Evolutionary conservation across 1,140 invertebrate species (phyloP), one percentile per base, ranked within the genome.

Genomic region (Tigriopus japonicus): DNA sequence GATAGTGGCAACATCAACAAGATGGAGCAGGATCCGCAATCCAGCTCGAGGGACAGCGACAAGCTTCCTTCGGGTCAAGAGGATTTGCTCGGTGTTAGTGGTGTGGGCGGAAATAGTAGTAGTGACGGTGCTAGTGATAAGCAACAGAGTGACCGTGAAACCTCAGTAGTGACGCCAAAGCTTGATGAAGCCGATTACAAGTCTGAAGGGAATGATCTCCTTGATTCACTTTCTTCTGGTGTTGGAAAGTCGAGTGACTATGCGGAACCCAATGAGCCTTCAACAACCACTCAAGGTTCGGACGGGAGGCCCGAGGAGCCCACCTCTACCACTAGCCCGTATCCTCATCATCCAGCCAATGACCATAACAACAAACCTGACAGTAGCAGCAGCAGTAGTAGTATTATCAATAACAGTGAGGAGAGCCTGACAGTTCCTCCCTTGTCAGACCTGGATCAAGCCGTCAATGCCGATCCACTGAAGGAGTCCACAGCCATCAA

Each of bases 101-200:
- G 15, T 51, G 28, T 2, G 7, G n/a, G n/a, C n/a, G n/a, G 42
- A 13, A 43, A n/a, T 43, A 51, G 14, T 21, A 54, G 14, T 54
- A 54, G 52, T 54, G 35, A 54, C 19, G 19, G 19, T 54, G 52
- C 21, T 23, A 54, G 21, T 28, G 35, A 54, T 54, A 28, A 54
- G n/a, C 52, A 54, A 54, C 55, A 58, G 40, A 28, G 28, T 42
- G 55, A 58, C 28, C 13, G 55, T 41, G 55, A 58, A 21, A 54
- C 52, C 28, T 58, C 55, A 35, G 41, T 58, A 14, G 55, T 58
- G 15, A 58, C 55, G 14, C 55, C 55, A 14, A 58, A 58, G 28
- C 28, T 58, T 40, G 55, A 58, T 28, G 55, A 58, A 42, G 41
- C 28, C n/a, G 55, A 58, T 14, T 58, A 58, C 55, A 58, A 58